phyloP scores from a whole-genome alignment of 2,113 vertebrate genomes.

The Notothenia rossii region DNA sequence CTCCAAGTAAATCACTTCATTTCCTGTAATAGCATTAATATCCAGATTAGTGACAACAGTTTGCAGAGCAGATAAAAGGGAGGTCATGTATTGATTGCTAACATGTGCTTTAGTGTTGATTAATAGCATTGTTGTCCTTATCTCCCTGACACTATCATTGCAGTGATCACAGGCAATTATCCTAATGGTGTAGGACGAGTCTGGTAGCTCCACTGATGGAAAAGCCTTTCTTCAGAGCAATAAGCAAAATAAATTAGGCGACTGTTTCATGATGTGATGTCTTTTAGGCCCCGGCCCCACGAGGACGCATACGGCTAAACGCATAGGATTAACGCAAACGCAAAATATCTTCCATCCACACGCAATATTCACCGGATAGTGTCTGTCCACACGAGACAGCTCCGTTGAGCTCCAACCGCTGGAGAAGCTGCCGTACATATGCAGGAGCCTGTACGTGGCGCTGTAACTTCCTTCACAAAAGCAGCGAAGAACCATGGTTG shows the following conservation, averaged over 20 bases:
- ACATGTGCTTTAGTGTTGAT: constrained; percentile 62
- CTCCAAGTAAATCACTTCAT: constrained; percentile 88
- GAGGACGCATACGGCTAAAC: too few relatives aligned
- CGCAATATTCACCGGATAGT: too few relatives aligned
- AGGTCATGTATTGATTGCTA: constrained; percentile 60
- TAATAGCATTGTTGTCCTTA: constrained; percentile 71
- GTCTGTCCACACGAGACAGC: too few relatives aligned
- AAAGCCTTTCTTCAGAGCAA: constrained; percentile 20
- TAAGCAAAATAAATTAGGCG: background rate
- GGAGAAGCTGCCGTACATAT: too few relatives aligned
- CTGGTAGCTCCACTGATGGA: constrained; percentile 31
- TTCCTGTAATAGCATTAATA: constrained; percentile 64
- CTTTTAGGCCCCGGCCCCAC: too few relatives aligned
- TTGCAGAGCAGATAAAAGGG: constrained; percentile 49
- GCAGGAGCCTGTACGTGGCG: too few relatives aligned
- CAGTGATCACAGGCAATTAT: constrained; percentile 70
- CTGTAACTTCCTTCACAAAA: too few relatives aligned
- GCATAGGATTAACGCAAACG: too few relatives aligned
- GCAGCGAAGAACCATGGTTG: too few relatives aligned
- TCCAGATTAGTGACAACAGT: constrained; percentile 65
- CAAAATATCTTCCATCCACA: too few relatives aligned
- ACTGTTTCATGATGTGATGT: background rate
- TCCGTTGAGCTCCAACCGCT: too few relatives aligned
- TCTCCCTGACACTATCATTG: constrained; percentile 63
- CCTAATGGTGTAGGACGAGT: constrained; percentile 51